Conservation (phyloP, 2,797 vertebrate species). For the Percopsis omiscomaycus region DNA sequence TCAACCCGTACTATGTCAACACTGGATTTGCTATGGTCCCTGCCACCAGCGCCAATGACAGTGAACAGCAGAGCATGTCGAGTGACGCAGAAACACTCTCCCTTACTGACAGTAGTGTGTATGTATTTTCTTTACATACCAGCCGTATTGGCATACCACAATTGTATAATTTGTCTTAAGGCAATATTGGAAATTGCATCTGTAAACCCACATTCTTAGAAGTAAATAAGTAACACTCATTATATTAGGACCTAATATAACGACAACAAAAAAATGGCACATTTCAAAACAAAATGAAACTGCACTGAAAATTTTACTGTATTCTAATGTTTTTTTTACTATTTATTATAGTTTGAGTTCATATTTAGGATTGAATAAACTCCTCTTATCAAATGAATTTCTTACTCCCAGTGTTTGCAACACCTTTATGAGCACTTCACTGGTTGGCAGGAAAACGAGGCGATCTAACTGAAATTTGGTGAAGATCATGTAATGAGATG, state of each 20-base stretch:
- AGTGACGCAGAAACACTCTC: constrained; percentile 95
- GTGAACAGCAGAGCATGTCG: constrained; percentile 98
- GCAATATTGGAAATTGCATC: too few relatives aligned
- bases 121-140: constrained; percentile 60
- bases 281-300: neutral
- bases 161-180: too few relatives aligned
- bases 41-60: constrained; percentile 93
- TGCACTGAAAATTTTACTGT: constrained; percentile 8
- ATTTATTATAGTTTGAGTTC: neutral
- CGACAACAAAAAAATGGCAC: too few relatives aligned
- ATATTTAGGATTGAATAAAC: constrained; percentile 15
- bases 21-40: constrained; percentile 88
- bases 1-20: constrained; percentile 92
- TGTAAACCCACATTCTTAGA: too few relatives aligned
- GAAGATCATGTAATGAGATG: constrained; percentile 53
- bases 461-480: neutral
- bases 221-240: too few relatives aligned
- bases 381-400: neutral
- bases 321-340: neutral
- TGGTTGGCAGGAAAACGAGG: too few relatives aligned
- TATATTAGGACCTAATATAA: too few relatives aligned
- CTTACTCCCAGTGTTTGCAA: constrained; percentile 1
- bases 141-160: neutral
- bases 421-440: constrained; percentile 3
- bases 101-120: constrained; percentile 96